A percentile compares a stretch with the other conserved stretches of the same genome.
These are phyloP conservation scores for Limnephilus auricula DNA, from an alignment of 2,888 invertebrate genomes.

Conservation along the genomic window DNA sequence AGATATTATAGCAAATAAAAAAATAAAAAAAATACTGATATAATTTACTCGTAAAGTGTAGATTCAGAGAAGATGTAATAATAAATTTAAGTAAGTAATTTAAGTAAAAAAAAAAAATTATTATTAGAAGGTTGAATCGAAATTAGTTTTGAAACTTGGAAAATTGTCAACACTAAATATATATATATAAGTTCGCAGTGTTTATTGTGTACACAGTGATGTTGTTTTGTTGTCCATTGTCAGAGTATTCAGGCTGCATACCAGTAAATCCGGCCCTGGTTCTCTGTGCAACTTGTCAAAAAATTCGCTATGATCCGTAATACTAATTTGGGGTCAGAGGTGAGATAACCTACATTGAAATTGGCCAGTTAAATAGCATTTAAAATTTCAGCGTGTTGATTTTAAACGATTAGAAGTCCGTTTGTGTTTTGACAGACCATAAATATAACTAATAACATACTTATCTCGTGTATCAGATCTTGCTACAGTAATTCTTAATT, in stretches of 20 bases:
- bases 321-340: slow-evolving; percentile 39
- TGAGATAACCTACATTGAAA: neutral
- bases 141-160: too few species aligned
- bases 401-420: slow-evolving; percentile 14
- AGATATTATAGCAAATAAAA: too few species aligned
- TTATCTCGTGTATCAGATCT: neutral
- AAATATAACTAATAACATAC: neutral
- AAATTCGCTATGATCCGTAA: neutral
- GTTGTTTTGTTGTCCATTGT: neutral
- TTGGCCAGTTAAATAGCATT: slow-evolving; percentile 28
- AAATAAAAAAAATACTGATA: too few species aligned
- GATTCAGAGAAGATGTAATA: too few species aligned
- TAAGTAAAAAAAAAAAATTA: too few species aligned
- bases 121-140: too few species aligned
- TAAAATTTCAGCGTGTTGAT: slow-evolving; percentile 19
- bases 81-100: too few species aligned
- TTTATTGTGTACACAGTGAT: too few species aligned
- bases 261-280: neutral
- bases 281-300: neutral
- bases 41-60: too few species aligned
- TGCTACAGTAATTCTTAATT: neutral
- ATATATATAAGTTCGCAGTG: too few species aligned
- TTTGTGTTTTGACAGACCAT: neutral
- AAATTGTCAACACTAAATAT: too few species aligned
- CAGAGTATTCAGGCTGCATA: neutral